Evolutionary conservation across 2,888 invertebrate species (phyloP), one percentile per base, ranked within the genome.

Genomic region (Xylota sylvarum): DNA sequence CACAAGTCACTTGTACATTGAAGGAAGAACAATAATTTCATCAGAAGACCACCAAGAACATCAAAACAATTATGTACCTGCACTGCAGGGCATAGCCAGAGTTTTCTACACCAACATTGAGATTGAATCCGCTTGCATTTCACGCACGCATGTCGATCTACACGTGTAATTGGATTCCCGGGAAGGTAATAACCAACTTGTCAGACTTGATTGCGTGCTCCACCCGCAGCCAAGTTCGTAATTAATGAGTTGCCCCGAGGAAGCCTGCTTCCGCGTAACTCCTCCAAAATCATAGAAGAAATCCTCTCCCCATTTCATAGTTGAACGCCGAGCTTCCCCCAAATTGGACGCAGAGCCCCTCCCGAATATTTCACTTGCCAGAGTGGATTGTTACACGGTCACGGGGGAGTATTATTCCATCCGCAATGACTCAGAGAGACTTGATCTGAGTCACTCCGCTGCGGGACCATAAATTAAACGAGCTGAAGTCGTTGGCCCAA

Each of bases 201-300:
- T 78, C 65, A 69, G 40, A 35, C 52, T 65, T 35, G 35, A 79
- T 74, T 84, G 79, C 79, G 69, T 73, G 79, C 56, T 27, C 69
- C 52, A 46, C 48, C 64, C 56, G 17, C 43, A 9, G 46, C 30
- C 78, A 37, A 32, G 19, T 56, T 19, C 48, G 4, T 84, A 79
- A 81, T 85, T 85, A 85, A 85, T 81, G 76, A 65, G 30, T 76
- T 76, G 85, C 81, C 85, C 67, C 64, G 70, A 65, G 64, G 60
- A 55, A 46, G 77, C 81, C 72, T 65, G 70, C 72, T 60, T 17
- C 64, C 74, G 50, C 23, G 32, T 58, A 56, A 65, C 70, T 62
- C 37, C 55, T 56, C 55, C 35, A 14, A 65, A 56, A n/a, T 27
- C 14, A n/a, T 14, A 48, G 50, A n/a, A 5, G 40, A n/a, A 35